phyloP scores from a whole-genome alignment of 2,113 vertebrate genomes.

The Phrynosoma blainvillii region DNA sequence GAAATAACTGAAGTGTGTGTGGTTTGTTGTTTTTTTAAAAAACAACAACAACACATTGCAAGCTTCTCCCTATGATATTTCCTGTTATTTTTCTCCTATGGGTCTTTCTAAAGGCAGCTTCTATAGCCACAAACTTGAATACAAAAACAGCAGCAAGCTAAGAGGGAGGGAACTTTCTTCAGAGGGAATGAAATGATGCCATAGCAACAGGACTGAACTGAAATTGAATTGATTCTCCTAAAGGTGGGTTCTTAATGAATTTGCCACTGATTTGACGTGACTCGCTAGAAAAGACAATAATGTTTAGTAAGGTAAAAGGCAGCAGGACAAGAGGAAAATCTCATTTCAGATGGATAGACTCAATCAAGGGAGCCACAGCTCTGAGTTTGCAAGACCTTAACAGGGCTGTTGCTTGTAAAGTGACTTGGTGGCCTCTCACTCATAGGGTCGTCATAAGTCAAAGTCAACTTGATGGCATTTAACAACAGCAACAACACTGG shows the following conservation, averaged over 20 bases:
- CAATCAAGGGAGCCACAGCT: no score
- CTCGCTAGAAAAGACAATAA: no score
- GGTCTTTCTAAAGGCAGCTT: neutral
- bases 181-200: neutral
- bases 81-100: neutral
- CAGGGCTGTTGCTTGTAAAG: no score
- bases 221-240: neutral
- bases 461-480: no score
- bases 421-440: no score
- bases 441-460: no score
- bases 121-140: accelerated
- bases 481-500: no score
- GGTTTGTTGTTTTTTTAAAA: neutral
- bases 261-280: neutral
- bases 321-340: no score
- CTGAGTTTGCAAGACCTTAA: no score
- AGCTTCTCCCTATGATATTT: neutral
- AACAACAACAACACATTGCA: neutral
- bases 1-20: constrained; percentile 44
- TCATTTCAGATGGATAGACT: no score
- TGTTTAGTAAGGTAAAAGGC: no score
- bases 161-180: neutral
- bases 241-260: neutral
- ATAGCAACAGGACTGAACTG: neutral
- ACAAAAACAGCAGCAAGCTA: neutral